Conservation (phyloP, 2,113 vertebrate genomes). For the Buteo buteo region DNA sequence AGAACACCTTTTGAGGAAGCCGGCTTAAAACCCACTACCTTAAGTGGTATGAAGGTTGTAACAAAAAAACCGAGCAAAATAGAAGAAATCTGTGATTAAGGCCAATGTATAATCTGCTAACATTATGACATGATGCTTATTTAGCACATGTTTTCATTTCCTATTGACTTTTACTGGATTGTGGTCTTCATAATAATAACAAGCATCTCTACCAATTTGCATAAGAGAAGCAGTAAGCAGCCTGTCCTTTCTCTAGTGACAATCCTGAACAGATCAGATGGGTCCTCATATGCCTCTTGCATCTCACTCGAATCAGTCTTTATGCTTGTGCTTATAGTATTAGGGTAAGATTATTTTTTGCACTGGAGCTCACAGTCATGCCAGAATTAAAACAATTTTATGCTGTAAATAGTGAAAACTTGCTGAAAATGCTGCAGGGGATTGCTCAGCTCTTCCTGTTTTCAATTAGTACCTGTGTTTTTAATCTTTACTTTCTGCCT, state of each 20-base stretch:
- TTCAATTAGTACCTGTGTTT: neutral
- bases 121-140: too few relatives aligned
- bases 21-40: neutral
- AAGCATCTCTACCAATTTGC: neutral
- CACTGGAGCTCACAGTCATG: neutral
- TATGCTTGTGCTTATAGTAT: neutral
- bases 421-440: neutral
- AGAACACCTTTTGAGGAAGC: neutral
- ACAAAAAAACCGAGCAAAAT: neutral
- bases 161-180: neutral
- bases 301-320: neutral
- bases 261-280: neutral
- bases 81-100: neutral
- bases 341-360: neutral
- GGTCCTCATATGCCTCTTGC: neutral
- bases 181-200: neutral
- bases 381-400: neutral
- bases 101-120: neutral
- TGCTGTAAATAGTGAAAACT: neutral
- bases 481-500: neutral
- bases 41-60: neutral
- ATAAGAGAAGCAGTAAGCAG: neutral
- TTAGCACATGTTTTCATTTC: neutral
- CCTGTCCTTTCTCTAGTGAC: neutral
- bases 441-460: neutral